Conservation (phyloP, 1,140 invertebrate genomes). For the Cyphomyrmex costatus region DNA sequence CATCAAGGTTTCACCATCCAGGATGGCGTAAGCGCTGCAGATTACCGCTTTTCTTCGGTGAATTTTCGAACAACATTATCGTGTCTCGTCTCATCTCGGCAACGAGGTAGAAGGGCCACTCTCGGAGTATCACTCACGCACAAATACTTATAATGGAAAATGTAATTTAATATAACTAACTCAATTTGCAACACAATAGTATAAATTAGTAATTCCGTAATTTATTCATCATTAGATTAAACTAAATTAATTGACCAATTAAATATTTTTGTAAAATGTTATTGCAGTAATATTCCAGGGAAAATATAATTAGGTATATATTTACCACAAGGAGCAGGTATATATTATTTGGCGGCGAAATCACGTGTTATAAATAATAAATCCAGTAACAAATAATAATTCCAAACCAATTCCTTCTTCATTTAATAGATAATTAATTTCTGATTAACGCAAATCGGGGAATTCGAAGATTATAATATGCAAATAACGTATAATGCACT, state of each 20-base stretch:
- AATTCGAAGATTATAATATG: slow-evolving; percentile 43
- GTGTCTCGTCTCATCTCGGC: slow-evolving; percentile 20
- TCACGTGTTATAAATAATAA: slow-evolving; percentile 15
- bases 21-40: neutral
- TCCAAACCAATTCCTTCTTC: slow-evolving; percentile 11
- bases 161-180: slow-evolving; percentile 29
- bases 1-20: slow-evolving; percentile 44
- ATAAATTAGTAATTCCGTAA: slow-evolving; percentile 33
- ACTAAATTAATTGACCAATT: slow-evolving; percentile 44
- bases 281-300: neutral
- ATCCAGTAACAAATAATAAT: slow-evolving; percentile 28
- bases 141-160: neutral
- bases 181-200: slow-evolving; percentile 16
- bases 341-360: neutral
- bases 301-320: slow-evolving; percentile 43
- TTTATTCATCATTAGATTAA: neutral
- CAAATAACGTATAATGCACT: slow-evolving; percentile 26
- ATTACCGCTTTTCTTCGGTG: slow-evolving; percentile 26
- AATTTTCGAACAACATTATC: slow-evolving; percentile 36
- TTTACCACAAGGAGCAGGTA: neutral
- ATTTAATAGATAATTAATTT: slow-evolving; percentile 61
- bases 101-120: neutral
- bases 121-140: neutral
- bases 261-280: slow-evolving; percentile 34
- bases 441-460: slow-evolving; percentile 20